Evolutionary conservation across 2,113 vertebrate genomes (phyloP).

Genomic region (Pipa parva): DNA sequence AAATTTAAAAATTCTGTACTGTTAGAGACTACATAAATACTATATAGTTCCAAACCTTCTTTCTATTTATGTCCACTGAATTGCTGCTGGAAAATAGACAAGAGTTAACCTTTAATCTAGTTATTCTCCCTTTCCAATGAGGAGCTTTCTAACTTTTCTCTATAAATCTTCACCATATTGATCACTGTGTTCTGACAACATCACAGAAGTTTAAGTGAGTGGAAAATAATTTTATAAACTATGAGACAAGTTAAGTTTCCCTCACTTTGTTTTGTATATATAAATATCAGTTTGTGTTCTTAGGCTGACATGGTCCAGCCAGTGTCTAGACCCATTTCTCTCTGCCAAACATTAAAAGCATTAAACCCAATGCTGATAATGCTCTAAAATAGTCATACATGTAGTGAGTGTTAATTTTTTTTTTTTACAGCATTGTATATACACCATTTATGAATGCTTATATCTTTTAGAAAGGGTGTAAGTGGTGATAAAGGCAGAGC

Average conservation of each 20-base stretch:
- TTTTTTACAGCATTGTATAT: constrained; percentile 35
- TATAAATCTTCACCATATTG: too few species aligned
- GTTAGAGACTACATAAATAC: too few species aligned
- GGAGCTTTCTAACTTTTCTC: too few species aligned
- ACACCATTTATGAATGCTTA: constrained; percentile 33
- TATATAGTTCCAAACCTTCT: too few species aligned
- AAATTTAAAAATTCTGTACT: too few species aligned
- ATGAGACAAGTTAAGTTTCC: background rate
- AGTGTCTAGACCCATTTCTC: constrained; percentile 7
- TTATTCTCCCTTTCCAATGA: too few species aligned
- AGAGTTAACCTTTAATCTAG: too few species aligned
- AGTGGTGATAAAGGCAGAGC: constrained; percentile 31
- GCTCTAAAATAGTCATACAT: constrained; percentile 16
- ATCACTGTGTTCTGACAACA: background rate
- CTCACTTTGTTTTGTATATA: background rate
- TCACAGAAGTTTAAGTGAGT: background rate
- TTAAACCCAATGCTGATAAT: background rate
- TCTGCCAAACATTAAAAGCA: constrained; percentile 1
- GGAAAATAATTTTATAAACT: background rate
- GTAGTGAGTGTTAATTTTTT: constrained; percentile 33
- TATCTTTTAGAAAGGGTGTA: constrained; percentile 30
- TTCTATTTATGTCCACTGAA: too few species aligned
- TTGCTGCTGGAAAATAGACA: too few species aligned
- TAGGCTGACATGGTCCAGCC: background rate
- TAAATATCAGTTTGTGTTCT: background rate